Evolutionary conservation across 1,140 invertebrate species (phyloP).

Genomic region (Caerostris darwini): DNA sequence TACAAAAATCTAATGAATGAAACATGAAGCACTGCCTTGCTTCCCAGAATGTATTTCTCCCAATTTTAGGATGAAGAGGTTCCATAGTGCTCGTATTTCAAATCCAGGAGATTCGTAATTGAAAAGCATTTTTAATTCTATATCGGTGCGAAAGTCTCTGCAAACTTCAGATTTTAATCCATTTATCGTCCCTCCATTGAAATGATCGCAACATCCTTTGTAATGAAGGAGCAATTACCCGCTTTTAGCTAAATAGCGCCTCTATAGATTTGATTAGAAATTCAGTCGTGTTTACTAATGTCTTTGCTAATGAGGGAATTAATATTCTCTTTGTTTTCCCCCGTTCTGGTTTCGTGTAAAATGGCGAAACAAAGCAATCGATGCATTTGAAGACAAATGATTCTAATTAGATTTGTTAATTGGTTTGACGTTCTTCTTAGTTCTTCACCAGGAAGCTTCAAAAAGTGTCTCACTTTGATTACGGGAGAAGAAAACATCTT

Average conservation of each 20-base stretch:
- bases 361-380: neutral
- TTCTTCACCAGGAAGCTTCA: neutral
- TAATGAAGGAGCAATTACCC: conserved; percentile 15
- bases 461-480: too few relatives aligned
- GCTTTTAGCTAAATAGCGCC: conserved; percentile 35
- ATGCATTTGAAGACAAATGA: neutral
- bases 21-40: neutral
- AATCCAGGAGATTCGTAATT: neutral
- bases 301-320: conserved; percentile 12
- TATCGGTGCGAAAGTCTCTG: neutral
- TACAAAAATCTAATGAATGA: neutral
- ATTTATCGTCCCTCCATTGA: neutral
- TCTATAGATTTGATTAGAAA: conserved; percentile 33
- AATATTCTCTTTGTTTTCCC: neutral
- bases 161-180: conserved; percentile 12
- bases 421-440: neutral
- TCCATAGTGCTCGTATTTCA: neutral
- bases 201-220: neutral
- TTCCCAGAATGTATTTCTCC: neutral
- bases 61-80: neutral
- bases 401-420: neutral
- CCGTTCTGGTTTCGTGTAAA: neutral
- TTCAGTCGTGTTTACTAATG: neutral
- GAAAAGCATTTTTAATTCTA: conserved; percentile 12
- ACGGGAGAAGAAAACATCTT: too few relatives aligned